Evolutionary conservation across 2,797 vertebrate species (phyloP).

Genomic region (Diplodus puntazzo): DNA sequence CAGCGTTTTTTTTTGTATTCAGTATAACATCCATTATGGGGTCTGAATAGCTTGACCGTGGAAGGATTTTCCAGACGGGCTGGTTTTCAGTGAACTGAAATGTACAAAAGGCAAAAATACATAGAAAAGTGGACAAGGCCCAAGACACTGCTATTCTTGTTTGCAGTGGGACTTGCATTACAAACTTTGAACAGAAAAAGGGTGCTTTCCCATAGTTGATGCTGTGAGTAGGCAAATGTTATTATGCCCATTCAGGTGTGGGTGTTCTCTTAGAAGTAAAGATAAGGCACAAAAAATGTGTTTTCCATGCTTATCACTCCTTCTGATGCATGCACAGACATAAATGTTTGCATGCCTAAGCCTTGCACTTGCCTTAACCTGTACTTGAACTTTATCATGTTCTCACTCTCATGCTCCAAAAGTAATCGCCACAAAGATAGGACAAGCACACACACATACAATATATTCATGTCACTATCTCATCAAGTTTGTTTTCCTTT

Average conservation of each 20-base stretch:
- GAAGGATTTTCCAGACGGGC: too few relatives aligned
- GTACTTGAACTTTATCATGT: neutral
- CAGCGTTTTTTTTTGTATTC: too few relatives aligned
- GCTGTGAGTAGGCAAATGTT: neutral
- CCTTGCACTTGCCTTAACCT: neutral
- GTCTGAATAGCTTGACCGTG: too few relatives aligned
- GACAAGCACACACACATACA: neutral
- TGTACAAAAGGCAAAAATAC: too few relatives aligned
- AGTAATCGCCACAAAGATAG: neutral
- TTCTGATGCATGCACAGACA: neutral
- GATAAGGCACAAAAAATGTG: conserved; percentile 19
- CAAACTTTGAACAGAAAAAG: neutral
- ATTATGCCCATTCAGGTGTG: neutral
- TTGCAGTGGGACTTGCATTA: neutral
- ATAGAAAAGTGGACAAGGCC: neutral
- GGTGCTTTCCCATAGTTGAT: neutral
- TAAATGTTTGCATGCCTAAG: neutral
- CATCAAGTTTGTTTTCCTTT: conserved; percentile 1
- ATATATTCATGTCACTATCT: neutral
- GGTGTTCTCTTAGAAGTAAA: neutral
- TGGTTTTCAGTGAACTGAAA: too few relatives aligned
- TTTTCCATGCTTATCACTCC: neutral
- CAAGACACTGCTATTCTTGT: neutral
- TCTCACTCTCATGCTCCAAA: neutral
- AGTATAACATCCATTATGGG: too few relatives aligned